Percentiles rank a stretch among this genome's conserved stretches.
Evolutionary conservation across 2,113 vertebrate genomes (phyloP).

Genomic region (Pogona vitticeps): DNA sequence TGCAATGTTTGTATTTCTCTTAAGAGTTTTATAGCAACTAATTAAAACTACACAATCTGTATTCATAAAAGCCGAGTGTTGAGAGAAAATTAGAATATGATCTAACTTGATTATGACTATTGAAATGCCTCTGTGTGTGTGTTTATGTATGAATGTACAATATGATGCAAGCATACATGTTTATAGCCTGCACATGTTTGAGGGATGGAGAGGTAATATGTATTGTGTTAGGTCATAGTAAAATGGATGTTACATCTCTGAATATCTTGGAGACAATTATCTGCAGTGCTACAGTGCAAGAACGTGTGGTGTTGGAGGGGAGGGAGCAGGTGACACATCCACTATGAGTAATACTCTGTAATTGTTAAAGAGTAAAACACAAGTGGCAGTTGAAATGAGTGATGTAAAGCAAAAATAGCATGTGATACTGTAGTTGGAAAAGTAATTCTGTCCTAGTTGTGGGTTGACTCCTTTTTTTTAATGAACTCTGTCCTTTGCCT

Average conservation of each 20-base stretch:
- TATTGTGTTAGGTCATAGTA: background rate
- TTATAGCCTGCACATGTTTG: constrained; percentile 3
- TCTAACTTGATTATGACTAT: background rate
- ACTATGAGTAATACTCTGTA: constrained; percentile 40
- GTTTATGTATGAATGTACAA: background rate
- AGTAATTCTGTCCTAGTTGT: constrained; percentile 26
- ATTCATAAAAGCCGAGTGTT: constrained; percentile 45
- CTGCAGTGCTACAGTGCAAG: background rate
- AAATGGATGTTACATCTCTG: background rate
- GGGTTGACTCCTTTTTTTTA: constrained; percentile 39
- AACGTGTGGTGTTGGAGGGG: background rate
- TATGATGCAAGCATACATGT: background rate
- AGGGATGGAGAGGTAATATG: background rate
- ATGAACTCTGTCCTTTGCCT: constrained; percentile 41
- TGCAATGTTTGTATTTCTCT: constrained; percentile 28
- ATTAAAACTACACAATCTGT: constrained; percentile 20
- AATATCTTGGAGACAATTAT: background rate
- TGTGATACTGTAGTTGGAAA: constrained; percentile 40
- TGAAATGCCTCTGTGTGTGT: background rate
- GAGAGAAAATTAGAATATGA: constrained; percentile 18
- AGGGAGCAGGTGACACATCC: background rate
- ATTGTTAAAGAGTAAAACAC: constrained; percentile 23
- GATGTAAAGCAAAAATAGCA: constrained; percentile 2
- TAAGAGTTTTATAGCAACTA: background rate
- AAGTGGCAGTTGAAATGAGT: constrained; percentile 34